These are phyloP conservation scores for Montipora capitata DNA, from an alignment of 92 coral and sea anemone species.

Conservation along the genomic window DNA sequence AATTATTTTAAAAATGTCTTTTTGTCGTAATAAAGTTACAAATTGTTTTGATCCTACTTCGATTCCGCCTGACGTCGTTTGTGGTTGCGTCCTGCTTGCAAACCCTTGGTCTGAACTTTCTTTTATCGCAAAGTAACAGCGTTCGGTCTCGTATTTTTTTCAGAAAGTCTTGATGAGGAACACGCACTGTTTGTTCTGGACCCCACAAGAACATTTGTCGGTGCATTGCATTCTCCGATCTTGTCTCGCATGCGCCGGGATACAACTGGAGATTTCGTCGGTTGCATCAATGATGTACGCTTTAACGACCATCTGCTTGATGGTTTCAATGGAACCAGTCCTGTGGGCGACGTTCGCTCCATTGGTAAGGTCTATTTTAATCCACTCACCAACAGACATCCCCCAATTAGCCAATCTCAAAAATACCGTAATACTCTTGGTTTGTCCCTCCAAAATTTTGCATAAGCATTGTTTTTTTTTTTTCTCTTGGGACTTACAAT, in stretches of 20 bases:
- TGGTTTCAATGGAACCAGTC: conserved; percentile 68
- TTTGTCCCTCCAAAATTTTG: too few relatives aligned
- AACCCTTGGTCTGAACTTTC: too few relatives aligned
- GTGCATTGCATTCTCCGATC: conserved; percentile 64
- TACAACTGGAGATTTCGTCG: conserved; percentile 77
- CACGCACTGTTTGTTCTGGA: conserved; percentile 76
- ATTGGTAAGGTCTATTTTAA: conserved; percentile 58
- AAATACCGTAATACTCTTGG: too few relatives aligned
- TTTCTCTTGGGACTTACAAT: too few relatives aligned
- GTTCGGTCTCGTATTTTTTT: background rate
- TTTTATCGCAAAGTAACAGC: background rate
- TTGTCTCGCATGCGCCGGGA: conserved; percentile 53
- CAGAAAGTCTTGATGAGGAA: conserved; percentile 43
- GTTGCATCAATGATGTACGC: conserved; percentile 92
- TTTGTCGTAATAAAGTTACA: too few relatives aligned
- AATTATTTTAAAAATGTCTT: too few relatives aligned
- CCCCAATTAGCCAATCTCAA: background rate
- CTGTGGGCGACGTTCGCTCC: conserved; percentile 62
- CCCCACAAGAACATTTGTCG: conserved; percentile 85
- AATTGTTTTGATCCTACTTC: too few relatives aligned
- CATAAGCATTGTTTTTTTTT: too few relatives aligned
- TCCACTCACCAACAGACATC: background rate
- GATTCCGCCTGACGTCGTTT: too few relatives aligned
- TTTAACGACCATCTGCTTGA: conserved; percentile 82
- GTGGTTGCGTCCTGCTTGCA: too few relatives aligned